Conservation (phyloP, 2,888 invertebrate genomes). For the Caenorhabditis becei region DNA sequence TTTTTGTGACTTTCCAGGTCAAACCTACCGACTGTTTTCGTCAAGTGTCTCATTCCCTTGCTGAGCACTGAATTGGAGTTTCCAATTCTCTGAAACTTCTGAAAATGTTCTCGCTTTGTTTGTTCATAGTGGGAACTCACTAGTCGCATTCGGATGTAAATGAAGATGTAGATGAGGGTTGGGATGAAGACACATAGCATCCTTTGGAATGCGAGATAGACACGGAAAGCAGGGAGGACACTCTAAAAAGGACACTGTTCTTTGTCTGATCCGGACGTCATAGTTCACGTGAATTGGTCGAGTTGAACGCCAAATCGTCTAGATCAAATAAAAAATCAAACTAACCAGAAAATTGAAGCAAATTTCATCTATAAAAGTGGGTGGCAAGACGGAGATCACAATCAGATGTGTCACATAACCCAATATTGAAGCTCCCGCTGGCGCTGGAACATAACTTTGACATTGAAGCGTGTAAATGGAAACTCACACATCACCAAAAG, state of each 20-base stretch:
- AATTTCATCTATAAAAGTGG: conserved; percentile 39
- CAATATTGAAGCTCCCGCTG: conserved; percentile 7
- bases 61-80: conserved; percentile 34
- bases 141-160: conserved; percentile 47
- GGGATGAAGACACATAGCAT: conserved; percentile 56
- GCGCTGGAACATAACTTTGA: conserved; percentile 46
- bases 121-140: conserved; percentile 9
- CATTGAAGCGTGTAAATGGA: too few species aligned
- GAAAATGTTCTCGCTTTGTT: conserved; percentile 14
- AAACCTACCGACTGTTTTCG: conserved; percentile 53
- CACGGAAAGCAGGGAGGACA: conserved; percentile 25
- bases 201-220: conserved; percentile 41
- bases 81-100: conserved; percentile 59
- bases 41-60: conserved; percentile 57
- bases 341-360: conserved; percentile 47
- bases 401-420: conserved; percentile 29
- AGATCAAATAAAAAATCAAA: neutral
- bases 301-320: neutral
- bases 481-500: conserved; percentile 40
- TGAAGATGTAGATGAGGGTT: conserved; percentile 44
- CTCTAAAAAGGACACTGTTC: conserved; percentile 15
- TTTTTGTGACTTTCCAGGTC: neutral
- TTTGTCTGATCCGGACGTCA: neutral
- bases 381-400: conserved; percentile 6
- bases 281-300: neutral